Conservation (phyloP, 2,888 invertebrate genomes). For the Drosophila helvetica region DNA sequence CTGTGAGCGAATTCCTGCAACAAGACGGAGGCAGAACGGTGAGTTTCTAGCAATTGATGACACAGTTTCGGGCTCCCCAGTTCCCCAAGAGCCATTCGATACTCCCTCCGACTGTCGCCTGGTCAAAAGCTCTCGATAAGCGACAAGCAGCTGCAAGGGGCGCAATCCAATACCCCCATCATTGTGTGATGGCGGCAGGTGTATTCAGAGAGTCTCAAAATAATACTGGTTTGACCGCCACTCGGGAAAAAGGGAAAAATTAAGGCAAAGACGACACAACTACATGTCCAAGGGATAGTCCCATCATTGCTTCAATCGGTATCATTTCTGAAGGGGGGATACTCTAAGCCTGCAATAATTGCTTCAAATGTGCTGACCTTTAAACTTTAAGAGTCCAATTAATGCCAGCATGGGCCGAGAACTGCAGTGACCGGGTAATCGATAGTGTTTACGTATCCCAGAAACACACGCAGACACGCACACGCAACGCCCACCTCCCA, state of each 20-base stretch:
- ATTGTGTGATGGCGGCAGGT: conserved; percentile 32
- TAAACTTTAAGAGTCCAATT: conserved; percentile 11
- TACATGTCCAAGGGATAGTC: too few species aligned
- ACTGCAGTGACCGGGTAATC: neutral
- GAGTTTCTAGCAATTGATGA: conserved; percentile 40
- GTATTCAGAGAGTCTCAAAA: conserved; percentile 42
- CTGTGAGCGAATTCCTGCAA: conserved; percentile 94
- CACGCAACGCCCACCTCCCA: conserved; percentile 2
- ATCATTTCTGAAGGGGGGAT: neutral
- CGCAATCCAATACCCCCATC: neutral
- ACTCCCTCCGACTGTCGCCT: neutral
- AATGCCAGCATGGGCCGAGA: neutral
- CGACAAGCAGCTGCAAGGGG: conserved; percentile 1
- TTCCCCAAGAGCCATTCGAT: conserved; percentile 30
- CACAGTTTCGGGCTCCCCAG: conserved; percentile 30
- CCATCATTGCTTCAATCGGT: neutral
- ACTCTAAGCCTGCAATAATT: neutral
- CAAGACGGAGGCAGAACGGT: neutral
- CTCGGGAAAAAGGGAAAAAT: too few species aligned
- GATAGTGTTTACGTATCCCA: neutral
- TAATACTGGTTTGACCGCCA: conserved; percentile 36
- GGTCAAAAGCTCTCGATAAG: too few species aligned
- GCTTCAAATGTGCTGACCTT: conserved; percentile 10
- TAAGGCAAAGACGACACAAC: too few species aligned
- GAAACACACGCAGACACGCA: conserved; percentile 24